Base-by-base conservation (phyloP, 1,140 invertebrate species). In the Sinonovacula constricta region DNA sequence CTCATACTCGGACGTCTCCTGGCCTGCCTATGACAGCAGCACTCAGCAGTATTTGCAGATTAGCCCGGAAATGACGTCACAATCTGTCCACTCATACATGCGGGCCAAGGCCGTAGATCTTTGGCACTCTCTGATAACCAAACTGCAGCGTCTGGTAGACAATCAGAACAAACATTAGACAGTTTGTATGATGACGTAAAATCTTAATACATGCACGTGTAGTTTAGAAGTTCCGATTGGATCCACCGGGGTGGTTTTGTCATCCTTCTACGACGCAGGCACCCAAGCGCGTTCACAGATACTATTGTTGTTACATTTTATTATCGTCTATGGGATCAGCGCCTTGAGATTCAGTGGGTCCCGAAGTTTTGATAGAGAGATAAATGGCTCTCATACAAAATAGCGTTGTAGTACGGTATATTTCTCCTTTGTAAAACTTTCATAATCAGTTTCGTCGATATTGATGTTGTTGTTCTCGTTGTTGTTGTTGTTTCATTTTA, bases 191-290 rank as follows among this genome's bases (percentile, higher is more conserved):
- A n/a, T n/a, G n/a, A n/a, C n/a, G n/a, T n/a, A n/a, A n/a, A n/a
- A n/a, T n/a, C n/a, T n/a, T n/a, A n/a, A n/a, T n/a, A n/a, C n/a
- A n/a, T n/a, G n/a, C n/a, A n/a, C n/a, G n/a, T n/a, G n/a, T n/a
- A n/a, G n/a, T n/a, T n/a, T n/a, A n/a, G n/a, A n/a, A n/a, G n/a
- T n/a, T n/a, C n/a, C n/a, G n/a, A n/a, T n/a, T 99, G 97, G 97
- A 95, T 99, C 76, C 98, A 96, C 90, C 97, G 97, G 49, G 97
- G 97, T 62, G 97, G 97, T 3, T 98, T 98, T 92, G 97, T 96
- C 88, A 54, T 33, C 30, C 88, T 94, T 98, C 14, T 98, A 98
- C 90, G 97, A 98, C 92, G 95, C 94, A 74, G 90, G 56, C 1
- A 31, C 91, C 84, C 91, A 31, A 96, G 96, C 0, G 94, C 95